Evolutionary conservation across 2,888 invertebrate species (phyloP).

Genomic region (Epiperipatus broadwayi): DNA sequence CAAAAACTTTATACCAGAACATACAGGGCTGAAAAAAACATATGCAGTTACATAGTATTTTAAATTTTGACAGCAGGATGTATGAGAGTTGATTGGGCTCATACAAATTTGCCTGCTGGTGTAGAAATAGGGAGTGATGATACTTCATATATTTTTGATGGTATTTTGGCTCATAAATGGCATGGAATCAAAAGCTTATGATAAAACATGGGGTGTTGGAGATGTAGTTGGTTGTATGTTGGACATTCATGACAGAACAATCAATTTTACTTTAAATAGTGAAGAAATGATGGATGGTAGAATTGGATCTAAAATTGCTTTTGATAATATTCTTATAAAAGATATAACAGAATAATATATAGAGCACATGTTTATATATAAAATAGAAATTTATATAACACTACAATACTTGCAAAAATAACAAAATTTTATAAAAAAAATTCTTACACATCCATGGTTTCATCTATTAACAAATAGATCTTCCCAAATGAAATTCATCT

Average conservation of each 20-base stretch:
- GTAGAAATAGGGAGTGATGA: conserved; percentile 88
- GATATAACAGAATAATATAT: too few species aligned
- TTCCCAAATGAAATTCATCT: too few species aligned
- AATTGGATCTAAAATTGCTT: too few species aligned
- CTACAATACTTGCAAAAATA: too few species aligned
- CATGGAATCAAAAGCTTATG: conserved; percentile 78
- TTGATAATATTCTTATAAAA: too few species aligned
- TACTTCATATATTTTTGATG: conserved; percentile 93
- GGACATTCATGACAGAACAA: conserved; percentile 79
- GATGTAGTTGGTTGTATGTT: conserved; percentile 96
- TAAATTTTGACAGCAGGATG: conserved; percentile 89
- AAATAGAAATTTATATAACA: too few species aligned
- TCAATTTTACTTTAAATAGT: conserved; percentile 95
- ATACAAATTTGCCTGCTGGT: conserved; percentile 68
- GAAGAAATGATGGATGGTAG: conserved; percentile 94
- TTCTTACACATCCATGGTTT: too few species aligned
- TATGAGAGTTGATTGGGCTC: conserved; percentile 96
- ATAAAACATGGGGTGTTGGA: conserved; percentile 72
- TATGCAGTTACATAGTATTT: conserved; percentile 87
- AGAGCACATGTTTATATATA: too few species aligned
- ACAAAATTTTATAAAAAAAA: too few species aligned
- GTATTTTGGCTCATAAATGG: conserved; percentile 82
- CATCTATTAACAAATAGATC: too few species aligned
- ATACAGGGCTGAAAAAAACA: conserved; percentile 82
- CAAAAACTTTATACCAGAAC: conserved; percentile 58